A percentile compares a stretch with the other conserved stretches of the same genome.
Evolutionary conservation across 53 echinoderm and acorn worm genomes (phyloP).

Genomic region (Holothuria scabra): DNA sequence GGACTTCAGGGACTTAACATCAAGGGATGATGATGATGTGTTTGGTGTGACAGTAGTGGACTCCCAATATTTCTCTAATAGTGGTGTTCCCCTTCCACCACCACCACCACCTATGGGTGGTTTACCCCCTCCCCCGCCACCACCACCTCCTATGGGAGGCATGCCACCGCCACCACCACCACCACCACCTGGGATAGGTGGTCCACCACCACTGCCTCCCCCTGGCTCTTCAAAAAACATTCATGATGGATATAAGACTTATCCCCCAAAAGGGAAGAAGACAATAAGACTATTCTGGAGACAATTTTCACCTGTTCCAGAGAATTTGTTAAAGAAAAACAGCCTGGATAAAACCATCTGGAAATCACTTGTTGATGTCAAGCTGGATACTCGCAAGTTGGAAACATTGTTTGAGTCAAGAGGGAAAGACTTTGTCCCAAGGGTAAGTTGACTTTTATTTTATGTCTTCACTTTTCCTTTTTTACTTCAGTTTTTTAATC

Average conservation of each 20-base stretch:
- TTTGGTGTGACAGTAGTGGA: conserved; percentile 60
- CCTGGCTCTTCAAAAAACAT: conserved; percentile 33
- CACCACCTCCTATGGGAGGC: conserved; percentile 56
- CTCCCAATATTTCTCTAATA: background rate
- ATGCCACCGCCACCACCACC: conserved; percentile 70
- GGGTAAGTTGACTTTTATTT: conserved; percentile 64
- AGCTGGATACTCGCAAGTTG: conserved; percentile 85
- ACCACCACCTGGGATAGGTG: conserved; percentile 49
- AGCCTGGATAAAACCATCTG: conserved; percentile 77
- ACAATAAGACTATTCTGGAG: conserved; percentile 95
- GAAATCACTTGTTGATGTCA: conserved; percentile 70
- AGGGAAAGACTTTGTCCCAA: conserved; percentile 78
- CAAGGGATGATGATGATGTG: conserved; percentile 83
- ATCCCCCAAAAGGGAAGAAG: conserved; percentile 91
- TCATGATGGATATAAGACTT: conserved; percentile 61
- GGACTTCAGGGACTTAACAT: conserved; percentile 86
- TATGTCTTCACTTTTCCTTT: background rate
- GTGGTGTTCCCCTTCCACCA: conserved; percentile 61
- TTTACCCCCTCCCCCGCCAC: conserved; percentile 58
- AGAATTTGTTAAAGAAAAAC: conserved; percentile 66
- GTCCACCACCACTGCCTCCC: conserved; percentile 64
- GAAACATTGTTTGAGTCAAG: conserved; percentile 97
- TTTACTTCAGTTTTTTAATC: background rate
- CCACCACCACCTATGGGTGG: conserved; percentile 71
- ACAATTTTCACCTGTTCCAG: conserved; percentile 75